Evolutionary conservation across 2,797 vertebrate genomes (phyloP).

Genomic region (Sebastolobus altivelis): DNA sequence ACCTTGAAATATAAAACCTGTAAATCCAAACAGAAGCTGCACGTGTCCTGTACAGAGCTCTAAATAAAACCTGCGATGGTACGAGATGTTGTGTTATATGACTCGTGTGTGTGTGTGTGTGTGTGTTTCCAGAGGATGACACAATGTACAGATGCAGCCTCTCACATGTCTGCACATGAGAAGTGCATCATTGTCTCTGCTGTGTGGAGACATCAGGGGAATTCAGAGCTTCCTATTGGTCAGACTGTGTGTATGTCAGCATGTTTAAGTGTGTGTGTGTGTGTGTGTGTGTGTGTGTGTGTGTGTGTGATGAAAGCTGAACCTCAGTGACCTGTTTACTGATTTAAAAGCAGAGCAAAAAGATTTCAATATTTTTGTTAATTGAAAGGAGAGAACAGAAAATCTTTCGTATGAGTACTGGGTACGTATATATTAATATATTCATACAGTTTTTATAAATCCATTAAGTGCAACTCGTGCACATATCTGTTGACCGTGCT

Average conservation of each 20-base stretch:
- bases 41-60: background rate
- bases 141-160: conserved; percentile 3
- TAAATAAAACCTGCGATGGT: conserved; percentile 38
- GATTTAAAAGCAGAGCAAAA: background rate
- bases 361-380: background rate
- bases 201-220: conserved; percentile 4
- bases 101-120: background rate
- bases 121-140: background rate
- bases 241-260: background rate
- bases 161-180: conserved; percentile 29
- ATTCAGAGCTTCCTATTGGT: conserved; percentile 8
- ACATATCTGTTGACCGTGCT: no score
- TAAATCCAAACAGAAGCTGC: background rate
- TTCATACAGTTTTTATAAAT: background rate
- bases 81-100: background rate
- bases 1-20: background rate
- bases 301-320: background rate
- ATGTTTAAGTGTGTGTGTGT: background rate
- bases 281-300: background rate
- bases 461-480: background rate
- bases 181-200: background rate
- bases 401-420: no score
- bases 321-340: background rate
- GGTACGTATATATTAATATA: background rate
- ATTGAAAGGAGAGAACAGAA: background rate